These are phyloP conservation scores for Hucho hucho DNA, from an alignment of 2,113 vertebrate genomes.

Conservation along the genomic window DNA sequence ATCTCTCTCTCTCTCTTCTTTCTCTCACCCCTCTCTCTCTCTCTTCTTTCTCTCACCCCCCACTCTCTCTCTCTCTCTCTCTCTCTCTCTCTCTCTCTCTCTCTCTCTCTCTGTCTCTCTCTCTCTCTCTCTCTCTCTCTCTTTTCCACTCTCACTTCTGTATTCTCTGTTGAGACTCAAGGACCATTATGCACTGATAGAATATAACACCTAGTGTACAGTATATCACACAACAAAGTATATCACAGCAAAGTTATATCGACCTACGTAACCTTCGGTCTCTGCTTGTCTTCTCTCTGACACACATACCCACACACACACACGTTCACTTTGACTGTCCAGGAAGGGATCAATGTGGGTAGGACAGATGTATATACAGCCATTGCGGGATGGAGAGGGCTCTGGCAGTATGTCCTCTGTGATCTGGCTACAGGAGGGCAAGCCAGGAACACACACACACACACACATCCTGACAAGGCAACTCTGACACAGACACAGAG, in stretches of 20 bases:
- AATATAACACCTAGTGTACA: no score
- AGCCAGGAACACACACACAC: constrained; percentile 1
- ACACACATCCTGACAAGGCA: not conserved
- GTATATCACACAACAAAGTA: not conserved
- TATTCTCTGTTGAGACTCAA: not conserved
- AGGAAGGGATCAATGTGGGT: not conserved
- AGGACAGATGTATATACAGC: not conserved
- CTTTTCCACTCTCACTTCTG: not conserved
- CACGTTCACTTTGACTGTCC: not conserved
- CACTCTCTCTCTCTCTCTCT: constrained; percentile 16
- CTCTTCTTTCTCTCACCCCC: not conserved
- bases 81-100: constrained; percentile 18
- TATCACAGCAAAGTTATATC: not conserved
- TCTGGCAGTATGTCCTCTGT: not conserved
- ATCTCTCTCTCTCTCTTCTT: not conserved
- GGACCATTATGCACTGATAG: not conserved
- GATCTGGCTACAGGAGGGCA: no score
- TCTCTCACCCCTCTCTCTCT: not conserved
- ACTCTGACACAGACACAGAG: constrained; percentile 1
- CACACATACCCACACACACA: not conserved
- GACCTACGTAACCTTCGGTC: not conserved
- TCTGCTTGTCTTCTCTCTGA: not conserved
- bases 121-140: not conserved
- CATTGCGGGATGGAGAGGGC: not conserved
- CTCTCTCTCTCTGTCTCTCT: constrained; percentile 20